phyloP scores from a whole-genome alignment of 1,140 invertebrate species.

The Danaus plexippus region DNA sequence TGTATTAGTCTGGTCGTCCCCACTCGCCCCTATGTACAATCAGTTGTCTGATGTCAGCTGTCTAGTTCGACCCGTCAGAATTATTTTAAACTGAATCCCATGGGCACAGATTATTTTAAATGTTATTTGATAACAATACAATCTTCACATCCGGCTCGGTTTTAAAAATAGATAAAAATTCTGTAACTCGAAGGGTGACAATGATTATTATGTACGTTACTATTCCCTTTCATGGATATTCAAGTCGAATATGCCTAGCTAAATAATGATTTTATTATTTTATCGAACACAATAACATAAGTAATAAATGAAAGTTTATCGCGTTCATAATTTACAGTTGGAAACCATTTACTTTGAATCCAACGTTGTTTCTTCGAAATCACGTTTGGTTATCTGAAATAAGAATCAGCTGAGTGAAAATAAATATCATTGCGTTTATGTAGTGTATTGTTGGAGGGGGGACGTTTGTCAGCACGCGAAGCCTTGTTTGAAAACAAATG shows the following conservation, averaged over 20 bases:
- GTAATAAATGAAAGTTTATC: slow-evolving; percentile 8
- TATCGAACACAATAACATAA: no score
- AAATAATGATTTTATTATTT: no score
- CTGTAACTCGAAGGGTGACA: no score
- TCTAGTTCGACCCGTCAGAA: slow-evolving; percentile 20
- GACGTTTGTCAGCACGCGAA: slow-evolving; percentile 17
- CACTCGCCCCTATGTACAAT: slow-evolving; percentile 17
- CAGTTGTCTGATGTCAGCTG: slow-evolving; percentile 18
- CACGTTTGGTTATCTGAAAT: slow-evolving; percentile 20
- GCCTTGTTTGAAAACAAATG: slow-evolving; percentile 18
- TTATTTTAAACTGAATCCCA: slow-evolving; percentile 9
- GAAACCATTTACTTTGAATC: slow-evolving; percentile 6
- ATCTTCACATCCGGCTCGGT: no score
- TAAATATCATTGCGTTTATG: slow-evolving; percentile 16
- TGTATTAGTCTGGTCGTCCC: slow-evolving; percentile 9
- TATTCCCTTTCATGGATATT: no score
- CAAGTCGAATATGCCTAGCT: no score
- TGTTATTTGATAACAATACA: slow-evolving; percentile 10
- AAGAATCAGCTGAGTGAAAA: slow-evolving; percentile 22
- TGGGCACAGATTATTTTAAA: slow-evolving; percentile 13
- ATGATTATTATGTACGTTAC: no score
- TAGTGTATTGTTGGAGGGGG: slow-evolving; percentile 15
- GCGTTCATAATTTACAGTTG: slow-evolving; percentile 6
- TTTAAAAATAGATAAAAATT: no score
- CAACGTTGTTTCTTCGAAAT: slow-evolving; percentile 14